A percentile compares a stretch with the other conserved stretches of the same genome.
These are phyloP conservation scores for Cochlearius cochlearius DNA, from an alignment of 2,113 vertebrate species.

Conservation along the genomic window DNA sequence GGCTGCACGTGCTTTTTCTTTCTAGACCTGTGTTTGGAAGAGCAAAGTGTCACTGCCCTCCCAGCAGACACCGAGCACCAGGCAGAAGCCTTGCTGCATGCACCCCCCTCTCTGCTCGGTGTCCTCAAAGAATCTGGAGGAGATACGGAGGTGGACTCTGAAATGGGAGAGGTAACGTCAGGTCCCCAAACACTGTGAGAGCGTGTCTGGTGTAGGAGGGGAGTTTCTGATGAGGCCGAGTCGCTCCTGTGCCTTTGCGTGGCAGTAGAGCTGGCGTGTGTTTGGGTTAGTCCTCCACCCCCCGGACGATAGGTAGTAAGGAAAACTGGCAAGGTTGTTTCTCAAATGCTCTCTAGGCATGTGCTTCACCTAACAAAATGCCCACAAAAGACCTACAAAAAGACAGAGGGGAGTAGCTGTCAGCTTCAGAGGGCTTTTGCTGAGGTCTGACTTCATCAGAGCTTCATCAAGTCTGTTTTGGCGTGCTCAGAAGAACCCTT, in stretches of 20 bases:
- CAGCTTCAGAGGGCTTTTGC: neutral
- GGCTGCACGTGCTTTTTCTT: neutral
- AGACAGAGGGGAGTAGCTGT: neutral
- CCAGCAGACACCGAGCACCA: no score
- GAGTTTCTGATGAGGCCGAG: neutral
- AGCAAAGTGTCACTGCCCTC: neutral
- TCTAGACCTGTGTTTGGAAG: neutral
- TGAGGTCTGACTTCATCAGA: neutral
- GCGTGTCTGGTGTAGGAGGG: neutral
- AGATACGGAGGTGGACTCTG: neutral
- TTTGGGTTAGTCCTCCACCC: neutral
- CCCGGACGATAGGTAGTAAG: fast-evolving
- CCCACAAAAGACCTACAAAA: neutral
- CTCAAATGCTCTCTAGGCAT: no score
- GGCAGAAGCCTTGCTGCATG: neutral
- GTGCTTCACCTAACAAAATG: neutral
- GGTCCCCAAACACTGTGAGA: neutral
- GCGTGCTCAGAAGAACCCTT: neutral
- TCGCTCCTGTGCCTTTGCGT: neutral
- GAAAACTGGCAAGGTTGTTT: neutral
- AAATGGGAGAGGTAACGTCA: neutral
- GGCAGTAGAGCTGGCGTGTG: neutral
- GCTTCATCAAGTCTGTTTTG: neutral
- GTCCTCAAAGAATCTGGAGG: neutral
- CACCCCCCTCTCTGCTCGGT: fast-evolving